Base-by-base conservation (phyloP, 2,113 vertebrate genomes). In the Gambusia affinis region DNA sequence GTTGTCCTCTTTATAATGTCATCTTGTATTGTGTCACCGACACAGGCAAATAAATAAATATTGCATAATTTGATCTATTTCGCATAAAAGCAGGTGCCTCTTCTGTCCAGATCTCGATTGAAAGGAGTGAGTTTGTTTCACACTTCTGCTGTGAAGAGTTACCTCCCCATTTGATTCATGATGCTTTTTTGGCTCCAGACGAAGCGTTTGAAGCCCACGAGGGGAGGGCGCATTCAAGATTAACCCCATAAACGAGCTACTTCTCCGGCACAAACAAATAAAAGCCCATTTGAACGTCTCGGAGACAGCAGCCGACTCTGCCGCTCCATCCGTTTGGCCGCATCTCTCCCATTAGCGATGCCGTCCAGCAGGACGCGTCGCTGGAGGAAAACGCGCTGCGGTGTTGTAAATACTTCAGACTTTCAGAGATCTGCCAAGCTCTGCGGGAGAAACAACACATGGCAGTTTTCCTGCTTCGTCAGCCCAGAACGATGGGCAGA, bases 391-490 rank as follows among this genome's bases (percentile, higher is more conserved):
- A 78, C 83, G 80, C 75, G 71, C 81, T 73, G 87, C 64, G 47
- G 75, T 33, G 24, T 29, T 83, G 78, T 86, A 86, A 88, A 91
- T 88, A 91, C 87, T 81, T 83, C 76, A 86, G 86, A 71, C 83
- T 76, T 54, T 35, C 75, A 69, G 82, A 78, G 79, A 81, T 86
- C 51, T 78, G 68, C 79, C 81, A 81, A 64, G 35, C 76, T 82
- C 79, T 69, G 4, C 33, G 67, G 81, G 79, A 12, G 79, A 80
- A 76, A 81, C 73, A 68, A 72, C 72, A 62, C 54, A 51, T 67
- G 67, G 76, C 81, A 77, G 67, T 44, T 73, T 85, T 80, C 60
- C 71, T 81, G 82, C 63, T 71, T 76, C 35, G 3, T 65, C 80
- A 66, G 72, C 64, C 64, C 64, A 70, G 35, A 68, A 35, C 28